phyloP scores from a whole-genome alignment of 2,797 vertebrate species.

The Poliocrania exsul region DNA sequence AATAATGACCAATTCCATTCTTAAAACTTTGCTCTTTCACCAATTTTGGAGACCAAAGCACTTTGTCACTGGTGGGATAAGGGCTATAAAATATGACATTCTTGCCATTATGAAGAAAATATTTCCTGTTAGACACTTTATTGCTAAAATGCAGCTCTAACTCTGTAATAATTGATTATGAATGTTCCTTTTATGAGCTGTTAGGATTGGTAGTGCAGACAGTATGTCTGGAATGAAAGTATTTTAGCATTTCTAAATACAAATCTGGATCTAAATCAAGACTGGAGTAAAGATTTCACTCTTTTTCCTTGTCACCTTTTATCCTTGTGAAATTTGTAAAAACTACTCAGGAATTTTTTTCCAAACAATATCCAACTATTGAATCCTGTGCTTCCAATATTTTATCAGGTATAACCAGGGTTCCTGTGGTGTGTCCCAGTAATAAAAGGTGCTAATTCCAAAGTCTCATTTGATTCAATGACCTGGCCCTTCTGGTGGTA shows the following conservation, averaged over 20 bases:
- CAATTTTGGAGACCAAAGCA: neutral
- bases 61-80: neutral
- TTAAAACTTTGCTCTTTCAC: neutral
- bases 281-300: neutral
- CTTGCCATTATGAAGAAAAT: slow-evolving; percentile 23
- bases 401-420: neutral
- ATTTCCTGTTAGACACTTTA: slow-evolving; percentile 35
- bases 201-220: slow-evolving; percentile 19
- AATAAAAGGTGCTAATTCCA: neutral
- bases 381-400: neutral
- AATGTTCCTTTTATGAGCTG: slow-evolving; percentile 40
- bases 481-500: neutral
- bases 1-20: neutral
- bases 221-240: slow-evolving; percentile 8
- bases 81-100: slow-evolving; percentile 15
- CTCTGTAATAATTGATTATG: slow-evolving; percentile 40
- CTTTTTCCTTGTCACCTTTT: neutral
- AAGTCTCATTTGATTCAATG: neutral
- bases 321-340: neutral
- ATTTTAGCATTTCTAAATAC: slow-evolving; percentile 5
- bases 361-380: neutral
- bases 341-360: neutral
- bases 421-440: neutral
- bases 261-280: neutral
- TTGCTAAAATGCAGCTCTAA: slow-evolving; percentile 26